Evolutionary conservation across 2,888 invertebrate genomes (phyloP).

Genomic region (Metellina segmentata): DNA sequence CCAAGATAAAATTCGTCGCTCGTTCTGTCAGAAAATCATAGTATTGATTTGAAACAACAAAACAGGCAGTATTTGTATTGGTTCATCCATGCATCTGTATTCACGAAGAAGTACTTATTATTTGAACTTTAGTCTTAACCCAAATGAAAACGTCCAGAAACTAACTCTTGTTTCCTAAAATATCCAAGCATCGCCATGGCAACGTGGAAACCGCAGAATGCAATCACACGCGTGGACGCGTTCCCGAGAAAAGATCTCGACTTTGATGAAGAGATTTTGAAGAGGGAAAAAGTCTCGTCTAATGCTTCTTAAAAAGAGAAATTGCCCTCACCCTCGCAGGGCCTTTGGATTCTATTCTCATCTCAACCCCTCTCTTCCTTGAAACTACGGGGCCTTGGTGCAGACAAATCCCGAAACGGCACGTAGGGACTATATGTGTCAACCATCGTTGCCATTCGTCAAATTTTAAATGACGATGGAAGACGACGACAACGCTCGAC

Average conservation of each 20-base stretch:
- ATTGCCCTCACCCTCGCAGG: not conserved
- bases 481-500: slow-evolving; percentile 16
- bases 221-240: not conserved
- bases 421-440: not conserved
- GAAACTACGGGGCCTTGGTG: slow-evolving; percentile 1
- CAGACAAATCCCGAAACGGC: not conserved
- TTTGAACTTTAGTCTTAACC: too few species aligned
- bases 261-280: not conserved
- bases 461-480: not conserved
- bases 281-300: not conserved
- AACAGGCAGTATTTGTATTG: too few species aligned
- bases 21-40: too few species aligned
- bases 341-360: slow-evolving; percentile 24
- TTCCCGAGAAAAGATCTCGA: not conserved
- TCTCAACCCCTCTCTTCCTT: not conserved
- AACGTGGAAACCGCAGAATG: not conserved
- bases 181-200: not conserved
- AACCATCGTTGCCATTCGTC: slow-evolving; percentile 5
- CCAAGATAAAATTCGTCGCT: too few species aligned
- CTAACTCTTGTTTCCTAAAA: not conserved
- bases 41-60: too few species aligned
- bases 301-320: not conserved
- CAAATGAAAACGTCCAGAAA: not conserved
- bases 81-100: too few species aligned
- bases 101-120: too few species aligned